Evolutionary conservation across 1,140 invertebrate species (phyloP), one percentile per base, ranked within the genome.

Genomic region (Chironomus tepperi): DNA sequence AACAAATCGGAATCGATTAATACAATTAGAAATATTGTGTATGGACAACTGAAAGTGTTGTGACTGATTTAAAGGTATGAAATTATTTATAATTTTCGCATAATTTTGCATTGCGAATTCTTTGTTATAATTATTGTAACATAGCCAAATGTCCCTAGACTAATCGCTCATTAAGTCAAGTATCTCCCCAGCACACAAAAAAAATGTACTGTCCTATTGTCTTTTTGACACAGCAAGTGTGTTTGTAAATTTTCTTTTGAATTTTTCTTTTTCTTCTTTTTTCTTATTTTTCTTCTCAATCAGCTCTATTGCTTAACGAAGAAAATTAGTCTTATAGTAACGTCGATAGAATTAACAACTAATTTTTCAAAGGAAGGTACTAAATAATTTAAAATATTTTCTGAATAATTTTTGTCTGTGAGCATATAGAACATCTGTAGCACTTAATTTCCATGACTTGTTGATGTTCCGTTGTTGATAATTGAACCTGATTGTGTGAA

Each of bases 111-210:
- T 57, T 57, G 47, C 9, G 24, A 34, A 34, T 34, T 34, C 24
- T 34, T 34, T 5, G 1, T 57, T n/a, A n/a, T 47, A 57, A 12
- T 57, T 57, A n/a, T 57, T 57, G 47, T 57, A 57, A 57, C 47
- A 57, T n/a, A 9, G 47, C 47, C 47, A 57, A 70, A 18, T 10
- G n/a, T 18, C 18, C 19, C 65, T 70, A 70, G 19, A 70, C 65
- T 70, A 70, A 70, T 70, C n/a, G 65, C 65, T 70, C 65, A 70
- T 70, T 70, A 70, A 70, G 8, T 70, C 6, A 19, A 70, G 18
- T 3, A 70, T 70, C 65, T 19, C 65, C 47, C 47, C 47, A n/a
- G 47, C 24, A 34, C 24, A 34, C 24, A 34, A 2, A 34, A 34
- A 2, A 57, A 57, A 57, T 57, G 7, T n/a, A 12, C n/a, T 12